Conservation (phyloP, 2,888 invertebrate genomes). For the Platycheirus albimanus region DNA sequence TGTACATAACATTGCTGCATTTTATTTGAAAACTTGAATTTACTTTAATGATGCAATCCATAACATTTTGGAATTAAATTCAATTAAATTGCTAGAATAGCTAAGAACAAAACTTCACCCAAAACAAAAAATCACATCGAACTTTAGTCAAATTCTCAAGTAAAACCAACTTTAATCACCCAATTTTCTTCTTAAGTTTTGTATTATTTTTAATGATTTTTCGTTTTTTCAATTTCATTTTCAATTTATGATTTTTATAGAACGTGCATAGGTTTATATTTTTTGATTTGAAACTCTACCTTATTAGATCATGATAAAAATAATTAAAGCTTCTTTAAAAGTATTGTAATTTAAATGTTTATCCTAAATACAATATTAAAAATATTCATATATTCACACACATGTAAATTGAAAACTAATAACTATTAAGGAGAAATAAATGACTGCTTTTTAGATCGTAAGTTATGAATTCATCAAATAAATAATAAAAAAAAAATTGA, state of each 20-base stretch:
- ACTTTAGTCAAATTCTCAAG: no score
- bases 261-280: neutral
- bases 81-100: no score
- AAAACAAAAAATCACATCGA: no score
- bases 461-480: slow-evolving; percentile 75
- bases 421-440: slow-evolving; percentile 82
- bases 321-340: neutral
- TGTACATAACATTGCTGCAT: no score
- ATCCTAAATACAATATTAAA: slow-evolving; percentile 27
- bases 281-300: neutral
- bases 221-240: neutral
- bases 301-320: neutral
- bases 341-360: slow-evolving; percentile 19
- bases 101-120: no score
- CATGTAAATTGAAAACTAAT: slow-evolving; percentile 73
- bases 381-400: slow-evolving; percentile 61
- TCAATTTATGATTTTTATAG: neutral
- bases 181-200: no score
- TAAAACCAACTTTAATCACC: no score
- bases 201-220: no score
- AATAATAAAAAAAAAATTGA: slow-evolving; percentile 32
- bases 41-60: no score
- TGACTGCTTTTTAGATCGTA: slow-evolving; percentile 82
- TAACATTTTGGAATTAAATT: no score
- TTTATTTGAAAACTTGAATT: no score